Base-by-base conservation (phyloP, 2,113 vertebrate genomes). In the Gasterosteus aculeatus region DNA sequence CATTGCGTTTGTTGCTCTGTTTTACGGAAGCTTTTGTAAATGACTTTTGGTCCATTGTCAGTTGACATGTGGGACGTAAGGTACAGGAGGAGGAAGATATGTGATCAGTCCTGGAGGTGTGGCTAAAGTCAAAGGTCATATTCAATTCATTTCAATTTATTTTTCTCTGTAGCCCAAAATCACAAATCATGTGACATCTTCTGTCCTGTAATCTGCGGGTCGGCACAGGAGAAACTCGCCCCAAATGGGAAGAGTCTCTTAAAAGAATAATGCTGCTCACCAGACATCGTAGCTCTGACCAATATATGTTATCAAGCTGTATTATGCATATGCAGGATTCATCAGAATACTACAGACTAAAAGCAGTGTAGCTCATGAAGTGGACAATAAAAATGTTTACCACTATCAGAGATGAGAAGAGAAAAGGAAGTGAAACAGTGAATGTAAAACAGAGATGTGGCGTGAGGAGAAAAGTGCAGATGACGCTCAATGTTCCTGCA, bases 401-500 rank as follows among this genome's bases (percentile, higher is more conserved):
- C 18, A 53, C 56, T 5, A 68, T 69, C 64, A 78, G 39, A 53
- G 44, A 49, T 26, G 39, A 49, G 11, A 11, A 44, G 26, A 57
- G 38, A 7, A 3, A 73, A 26, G 18, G 59, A 49, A 69, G 41
- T 57, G 18, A 60, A 66, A 77, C 56, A 82, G 65, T 64, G 61
- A 82, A 39, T 15, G 42, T 33, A 41, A 73, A 72, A 80, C 7
- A 61, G 44, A 29, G 46, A 61, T 31, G 41, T 26, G 26, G 44
- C 69, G 8, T 57, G 47, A 35, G 54, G 31, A n/a, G 64, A 57
- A 51, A 22, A 66, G 41, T 46, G 69, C 63, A 73, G 68, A 78
- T 53, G 69, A 71, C 42, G 73, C 46, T 78, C 49, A 61, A 41
- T 80, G 79, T 72, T 85, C 35, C 82, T 79, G 77, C 71, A 81